phyloP scores from a whole-genome alignment of 2,888 invertebrate genomes.

The Frankliniella intonsa region DNA sequence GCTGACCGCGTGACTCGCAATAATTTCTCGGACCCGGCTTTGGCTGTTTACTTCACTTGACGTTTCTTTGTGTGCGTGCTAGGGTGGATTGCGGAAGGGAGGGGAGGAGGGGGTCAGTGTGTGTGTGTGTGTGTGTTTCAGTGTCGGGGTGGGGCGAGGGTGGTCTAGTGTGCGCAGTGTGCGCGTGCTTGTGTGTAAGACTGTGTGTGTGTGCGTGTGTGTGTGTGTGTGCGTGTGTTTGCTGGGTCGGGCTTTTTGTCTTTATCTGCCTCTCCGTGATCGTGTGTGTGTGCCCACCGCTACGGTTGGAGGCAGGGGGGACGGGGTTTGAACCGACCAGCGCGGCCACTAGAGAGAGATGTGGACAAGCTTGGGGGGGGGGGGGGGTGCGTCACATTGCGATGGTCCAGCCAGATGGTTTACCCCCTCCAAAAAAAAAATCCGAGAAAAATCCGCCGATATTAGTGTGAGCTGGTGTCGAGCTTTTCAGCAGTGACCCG shows the following conservation, averaged over 20 bases:
- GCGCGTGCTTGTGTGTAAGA: background rate
- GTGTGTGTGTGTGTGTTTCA: no score
- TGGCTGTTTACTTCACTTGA: background rate
- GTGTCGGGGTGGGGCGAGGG: background rate
- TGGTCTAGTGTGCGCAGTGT: background rate
- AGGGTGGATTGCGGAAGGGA: background rate
- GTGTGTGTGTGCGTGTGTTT: background rate
- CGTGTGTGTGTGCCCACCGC: background rate
- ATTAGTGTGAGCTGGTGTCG: no score
- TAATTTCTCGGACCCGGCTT: background rate
- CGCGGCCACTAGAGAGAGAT: no score
- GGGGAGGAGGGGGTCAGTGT: no score
- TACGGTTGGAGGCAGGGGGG: no score
- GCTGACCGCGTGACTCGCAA: background rate
- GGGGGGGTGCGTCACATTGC: no score
- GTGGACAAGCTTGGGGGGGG: no score
- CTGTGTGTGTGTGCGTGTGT: background rate
- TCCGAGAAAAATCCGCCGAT: no score
- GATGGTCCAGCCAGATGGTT: no score
- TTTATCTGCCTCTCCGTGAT: background rate
- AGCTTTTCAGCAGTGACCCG: no score
- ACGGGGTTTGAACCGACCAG: no score
- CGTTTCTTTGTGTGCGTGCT: background rate
- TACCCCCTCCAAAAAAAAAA: no score
- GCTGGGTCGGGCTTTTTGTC: background rate